Evolutionary conservation across 2,797 vertebrate species (phyloP).

Genomic region (Chloroceryle inda): DNA sequence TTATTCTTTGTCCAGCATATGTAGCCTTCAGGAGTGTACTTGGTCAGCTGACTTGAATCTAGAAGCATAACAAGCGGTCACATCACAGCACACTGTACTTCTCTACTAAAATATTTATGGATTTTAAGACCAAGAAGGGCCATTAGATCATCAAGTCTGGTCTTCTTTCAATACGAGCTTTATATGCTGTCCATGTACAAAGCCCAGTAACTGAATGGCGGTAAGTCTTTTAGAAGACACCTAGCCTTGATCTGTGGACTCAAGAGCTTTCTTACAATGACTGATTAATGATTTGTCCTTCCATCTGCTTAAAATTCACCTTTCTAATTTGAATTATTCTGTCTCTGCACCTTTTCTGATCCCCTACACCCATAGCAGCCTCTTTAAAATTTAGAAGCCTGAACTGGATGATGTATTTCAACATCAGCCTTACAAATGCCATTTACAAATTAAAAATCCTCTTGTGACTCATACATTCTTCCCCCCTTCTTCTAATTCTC

Average conservation of each 20-base stretch:
- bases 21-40: not conserved
- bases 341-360: not conserved
- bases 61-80: not conserved
- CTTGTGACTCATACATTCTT: constrained; percentile 16
- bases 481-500: not conserved
- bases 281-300: not conserved
- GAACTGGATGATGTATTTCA: not conserved
- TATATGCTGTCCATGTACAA: not conserved
- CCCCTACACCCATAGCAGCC: not conserved
- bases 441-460: constrained; percentile 29
- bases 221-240: not conserved
- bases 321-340: not conserved
- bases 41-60: not conserved
- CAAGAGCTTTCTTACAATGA: not conserved
- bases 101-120: not conserved
- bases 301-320: not conserved
- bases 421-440: not conserved
- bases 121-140: not conserved
- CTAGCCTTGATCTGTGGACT: not conserved
- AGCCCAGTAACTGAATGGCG: not conserved
- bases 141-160: not conserved
- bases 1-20: not conserved
- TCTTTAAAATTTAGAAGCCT: not conserved
- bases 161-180: not conserved
- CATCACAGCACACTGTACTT: not conserved